phyloP scores from a whole-genome alignment of 2,888 invertebrate species.

The Strigamia crassipes region DNA sequence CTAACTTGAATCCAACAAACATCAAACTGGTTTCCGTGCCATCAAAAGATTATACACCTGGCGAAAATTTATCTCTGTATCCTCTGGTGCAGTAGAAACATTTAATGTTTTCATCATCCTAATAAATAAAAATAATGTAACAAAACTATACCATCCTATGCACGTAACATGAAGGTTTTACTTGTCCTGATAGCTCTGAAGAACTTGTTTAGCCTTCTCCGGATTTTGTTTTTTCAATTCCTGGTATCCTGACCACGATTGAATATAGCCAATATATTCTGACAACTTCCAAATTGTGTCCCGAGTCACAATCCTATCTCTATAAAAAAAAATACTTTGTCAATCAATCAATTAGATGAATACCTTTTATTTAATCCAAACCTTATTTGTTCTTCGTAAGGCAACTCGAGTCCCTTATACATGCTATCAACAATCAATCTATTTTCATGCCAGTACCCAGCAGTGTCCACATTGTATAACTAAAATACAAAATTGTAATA shows the following conservation, averaged over 20 bases:
- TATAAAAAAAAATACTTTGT: conserved; percentile 50
- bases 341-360: background rate
- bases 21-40: background rate
- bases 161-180: background rate
- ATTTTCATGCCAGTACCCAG: conserved; percentile 51
- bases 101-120: conserved; percentile 13
- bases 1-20: background rate
- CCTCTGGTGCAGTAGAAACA: background rate
- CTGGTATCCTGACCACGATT: conserved; percentile 57
- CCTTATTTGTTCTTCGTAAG: conserved; percentile 53
- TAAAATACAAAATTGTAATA: conserved; percentile 27
- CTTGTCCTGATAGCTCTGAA: conserved; percentile 16
- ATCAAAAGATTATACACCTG: background rate
- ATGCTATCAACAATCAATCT: conserved; percentile 51
- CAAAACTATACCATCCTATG: too few relatives aligned
- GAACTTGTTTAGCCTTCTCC: background rate
- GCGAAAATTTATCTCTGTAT: background rate
- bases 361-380: conserved; percentile 46
- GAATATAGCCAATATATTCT: conserved; percentile 56
- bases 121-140: too few relatives aligned
- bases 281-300: conserved; percentile 54
- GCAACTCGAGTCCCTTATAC: conserved; percentile 53
- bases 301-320: conserved; percentile 54
- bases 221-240: conserved; percentile 53
- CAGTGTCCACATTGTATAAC: conserved; percentile 49